A percentile compares a stretch with the other conserved stretches of the same genome.
phyloP scores from a whole-genome alignment of 2,113 vertebrate genomes.

The Trogon melanurus region DNA sequence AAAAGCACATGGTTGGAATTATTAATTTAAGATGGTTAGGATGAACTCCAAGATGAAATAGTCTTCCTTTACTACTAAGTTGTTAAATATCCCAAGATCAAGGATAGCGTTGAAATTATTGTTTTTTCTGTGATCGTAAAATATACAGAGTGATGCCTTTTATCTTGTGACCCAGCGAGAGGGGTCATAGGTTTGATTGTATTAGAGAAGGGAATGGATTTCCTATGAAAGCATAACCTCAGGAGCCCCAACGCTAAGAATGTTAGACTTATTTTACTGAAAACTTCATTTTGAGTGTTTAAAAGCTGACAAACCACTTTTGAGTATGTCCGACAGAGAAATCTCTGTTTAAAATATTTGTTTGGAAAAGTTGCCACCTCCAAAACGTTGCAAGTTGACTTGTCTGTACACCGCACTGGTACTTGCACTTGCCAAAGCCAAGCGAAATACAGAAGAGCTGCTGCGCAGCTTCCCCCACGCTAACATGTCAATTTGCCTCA shows the following conservation, averaged over 20 bases:
- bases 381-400: not conserved
- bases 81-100: conserved; percentile 61
- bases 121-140: conserved; percentile 50
- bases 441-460: not conserved
- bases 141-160: conserved; percentile 57
- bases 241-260: conserved; percentile 13
- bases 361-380: not conserved
- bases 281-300: not conserved
- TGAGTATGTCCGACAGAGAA: not conserved
- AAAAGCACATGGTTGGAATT: conserved; percentile 12
- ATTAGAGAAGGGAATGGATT: conserved; percentile 39
- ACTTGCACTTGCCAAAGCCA: not conserved
- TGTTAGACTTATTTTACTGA: not conserved
- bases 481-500: not conserved
- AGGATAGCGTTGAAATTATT: conserved; percentile 57
- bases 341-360: not conserved
- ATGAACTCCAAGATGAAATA: conserved; percentile 50
- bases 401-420: not conserved
- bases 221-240: conserved; percentile 56
- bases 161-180: conserved; percentile 50
- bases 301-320: not conserved
- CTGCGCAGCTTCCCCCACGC: not conserved
- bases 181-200: conserved; percentile 47
- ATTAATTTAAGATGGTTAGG: conserved; percentile 59
- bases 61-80: conserved; percentile 31